Base-by-base conservation (phyloP, 2,888 invertebrate genomes). In the Cloeon dipterum region DNA sequence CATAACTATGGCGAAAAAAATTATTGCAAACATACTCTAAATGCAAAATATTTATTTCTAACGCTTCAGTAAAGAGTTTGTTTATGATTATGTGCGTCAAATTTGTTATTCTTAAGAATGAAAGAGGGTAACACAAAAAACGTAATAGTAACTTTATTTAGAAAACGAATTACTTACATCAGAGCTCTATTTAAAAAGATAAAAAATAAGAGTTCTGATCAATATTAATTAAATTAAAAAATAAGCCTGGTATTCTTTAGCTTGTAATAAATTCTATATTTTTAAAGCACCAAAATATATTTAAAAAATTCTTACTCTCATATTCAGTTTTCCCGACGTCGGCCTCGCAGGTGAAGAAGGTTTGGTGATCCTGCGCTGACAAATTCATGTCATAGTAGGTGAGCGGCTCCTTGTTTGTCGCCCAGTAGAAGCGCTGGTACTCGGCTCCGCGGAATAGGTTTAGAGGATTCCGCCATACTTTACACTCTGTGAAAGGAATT, bases 341-440 rank as follows among this genome's bases (percentile, higher is more conserved):
- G 34, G 74, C 76, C 54, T 89, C 88, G 56, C 88, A 86, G 1
- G 85, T 88, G 52, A 91, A 89, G 58, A 88, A 86, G 4, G 85
- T 88, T 56, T 94, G 94, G 58, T 98, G 96, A 60, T 96, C 96
- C 61, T 96, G 94, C 16, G 96, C 94, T 1, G 93, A 91, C 32
- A 96, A 64, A 58, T 96, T 98, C 94, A 96, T 94, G 53, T 98
- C 96, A 57, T 96, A 93, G 59, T 89, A 96, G 0, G 96, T 96
- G 32, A 96, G 65, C 0, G 96, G 93, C 46, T 96, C 91, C 51
- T 88, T 85, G 46, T 78, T 78, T 2, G 85, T 85, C 1, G 78
- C 74, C 70, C 77, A 78, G 55, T 79, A 83, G 55, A 89, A 88
- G n/a, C 94, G 66, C 47, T 85, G 82, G 59, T 96, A 98, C 55